Evolutionary conservation across 2,797 vertebrate species (phyloP).

Genomic region (Gallinago nigripennis): DNA sequence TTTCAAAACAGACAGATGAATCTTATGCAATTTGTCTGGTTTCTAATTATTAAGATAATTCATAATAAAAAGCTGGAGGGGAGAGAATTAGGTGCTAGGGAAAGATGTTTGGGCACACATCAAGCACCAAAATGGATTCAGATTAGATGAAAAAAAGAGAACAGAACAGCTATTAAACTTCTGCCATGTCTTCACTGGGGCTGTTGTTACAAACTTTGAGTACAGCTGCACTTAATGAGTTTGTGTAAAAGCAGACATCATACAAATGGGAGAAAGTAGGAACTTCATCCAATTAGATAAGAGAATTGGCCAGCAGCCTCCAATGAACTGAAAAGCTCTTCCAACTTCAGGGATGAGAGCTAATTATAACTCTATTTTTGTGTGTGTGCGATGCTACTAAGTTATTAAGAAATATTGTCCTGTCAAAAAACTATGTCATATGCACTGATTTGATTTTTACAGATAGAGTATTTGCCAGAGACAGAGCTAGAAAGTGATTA

Average conservation of each 20-base stretch:
- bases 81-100: constrained; percentile 30
- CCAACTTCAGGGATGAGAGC: constrained; percentile 62
- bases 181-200: background rate
- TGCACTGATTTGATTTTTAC: constrained; percentile 38
- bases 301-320: constrained; percentile 56
- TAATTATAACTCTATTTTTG: constrained; percentile 69
- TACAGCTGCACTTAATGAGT: constrained; percentile 70
- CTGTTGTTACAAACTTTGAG: constrained; percentile 56
- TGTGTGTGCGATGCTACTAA: constrained; percentile 22
- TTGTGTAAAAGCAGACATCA: constrained; percentile 64
- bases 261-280: constrained; percentile 55
- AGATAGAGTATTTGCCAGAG: constrained; percentile 29
- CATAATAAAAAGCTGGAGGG: background rate
- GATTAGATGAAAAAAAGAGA: constrained; percentile 30
- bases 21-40: constrained; percentile 13
- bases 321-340: constrained; percentile 61
- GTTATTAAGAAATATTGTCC: constrained; percentile 58
- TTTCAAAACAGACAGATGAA: constrained; percentile 17
- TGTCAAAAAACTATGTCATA: constrained; percentile 53
- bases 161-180: constrained; percentile 37
- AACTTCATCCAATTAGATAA: constrained; percentile 68
- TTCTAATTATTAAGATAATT: constrained; percentile 19
- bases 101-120: background rate
- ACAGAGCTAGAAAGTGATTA: constrained; percentile 14
- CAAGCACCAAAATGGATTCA: background rate